Conservation (phyloP, 2,888 invertebrate genomes). For the Drosophila neoperkinsi region DNA sequence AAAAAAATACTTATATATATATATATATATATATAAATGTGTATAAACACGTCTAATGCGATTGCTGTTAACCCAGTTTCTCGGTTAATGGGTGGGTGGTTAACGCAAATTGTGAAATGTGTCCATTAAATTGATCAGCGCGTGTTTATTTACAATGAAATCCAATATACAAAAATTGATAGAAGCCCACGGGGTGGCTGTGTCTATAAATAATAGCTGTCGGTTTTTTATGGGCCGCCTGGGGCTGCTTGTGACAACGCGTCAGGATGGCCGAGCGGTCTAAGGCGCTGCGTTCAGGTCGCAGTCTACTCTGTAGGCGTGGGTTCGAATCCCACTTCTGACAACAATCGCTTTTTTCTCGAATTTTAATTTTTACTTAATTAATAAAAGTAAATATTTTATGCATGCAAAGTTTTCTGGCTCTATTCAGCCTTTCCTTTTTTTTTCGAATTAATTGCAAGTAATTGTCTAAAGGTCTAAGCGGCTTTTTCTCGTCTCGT, state of each 20-base stretch:
- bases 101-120: slow-evolving; percentile 11
- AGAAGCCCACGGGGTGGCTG: background rate
- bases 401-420: background rate
- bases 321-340: slow-evolving; percentile 84
- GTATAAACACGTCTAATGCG: slow-evolving; percentile 2
- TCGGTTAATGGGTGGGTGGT: slow-evolving; percentile 10
- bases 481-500: background rate
- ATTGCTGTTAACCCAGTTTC: slow-evolving; percentile 60
- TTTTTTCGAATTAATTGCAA: background rate
- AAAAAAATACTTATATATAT: background rate
- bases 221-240: background rate
- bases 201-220: slow-evolving; percentile 1
- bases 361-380: background rate
- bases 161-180: background rate
- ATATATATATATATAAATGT: background rate
- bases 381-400: no score
- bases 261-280: slow-evolving; percentile 69
- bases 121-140: background rate
- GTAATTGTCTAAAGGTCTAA: slow-evolving; percentile 13
- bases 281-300: slow-evolving; percentile 84
- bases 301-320: slow-evolving; percentile 83
- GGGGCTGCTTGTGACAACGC: fast-evolving
- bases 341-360: slow-evolving; percentile 21
- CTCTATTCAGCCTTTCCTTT: background rate
- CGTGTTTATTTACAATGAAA: background rate